Evolutionary conservation across 2,888 invertebrate genomes (phyloP).

Genomic region (Sepiola atlantica): DNA sequence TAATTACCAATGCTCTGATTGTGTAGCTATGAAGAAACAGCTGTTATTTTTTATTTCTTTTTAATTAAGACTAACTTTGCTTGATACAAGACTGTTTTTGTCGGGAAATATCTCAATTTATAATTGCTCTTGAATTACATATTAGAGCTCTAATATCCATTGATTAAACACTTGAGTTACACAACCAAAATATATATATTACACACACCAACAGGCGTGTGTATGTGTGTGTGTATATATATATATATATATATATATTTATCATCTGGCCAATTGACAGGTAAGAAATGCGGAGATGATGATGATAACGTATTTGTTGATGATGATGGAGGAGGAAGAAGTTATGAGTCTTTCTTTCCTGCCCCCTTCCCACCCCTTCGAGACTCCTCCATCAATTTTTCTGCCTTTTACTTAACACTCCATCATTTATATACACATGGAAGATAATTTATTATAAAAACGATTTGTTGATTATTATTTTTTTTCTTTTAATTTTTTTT

Average conservation of each 20-base stretch:
- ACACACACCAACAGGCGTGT: not conserved
- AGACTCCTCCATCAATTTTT: not conserved
- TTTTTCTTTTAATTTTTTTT: too few relatives aligned
- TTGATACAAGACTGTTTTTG: too few relatives aligned
- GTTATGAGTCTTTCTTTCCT: not conserved
- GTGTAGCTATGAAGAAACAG: too few relatives aligned
- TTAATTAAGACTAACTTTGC: too few relatives aligned
- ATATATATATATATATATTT: not conserved
- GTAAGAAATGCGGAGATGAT: not conserved
- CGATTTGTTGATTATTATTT: not conserved
- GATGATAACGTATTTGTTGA: not conserved
- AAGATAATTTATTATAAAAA: not conserved
- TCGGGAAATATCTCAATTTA: too few relatives aligned
- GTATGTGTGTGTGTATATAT: conserved; percentile 33
- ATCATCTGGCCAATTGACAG: not conserved
- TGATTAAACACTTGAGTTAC: too few relatives aligned
- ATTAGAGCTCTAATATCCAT: too few relatives aligned
- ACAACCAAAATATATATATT: too few relatives aligned
- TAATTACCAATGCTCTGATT: too few relatives aligned
- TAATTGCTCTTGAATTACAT: too few relatives aligned
- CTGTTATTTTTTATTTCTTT: too few relatives aligned
- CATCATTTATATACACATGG: not conserved
- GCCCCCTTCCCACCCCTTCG: too few relatives aligned
- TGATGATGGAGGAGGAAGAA: not conserved
- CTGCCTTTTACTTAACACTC: conserved; percentile 14